phyloP scores from a whole-genome alignment of 1,140 invertebrate species.

The Oryzaephilus surinamensis region DNA sequence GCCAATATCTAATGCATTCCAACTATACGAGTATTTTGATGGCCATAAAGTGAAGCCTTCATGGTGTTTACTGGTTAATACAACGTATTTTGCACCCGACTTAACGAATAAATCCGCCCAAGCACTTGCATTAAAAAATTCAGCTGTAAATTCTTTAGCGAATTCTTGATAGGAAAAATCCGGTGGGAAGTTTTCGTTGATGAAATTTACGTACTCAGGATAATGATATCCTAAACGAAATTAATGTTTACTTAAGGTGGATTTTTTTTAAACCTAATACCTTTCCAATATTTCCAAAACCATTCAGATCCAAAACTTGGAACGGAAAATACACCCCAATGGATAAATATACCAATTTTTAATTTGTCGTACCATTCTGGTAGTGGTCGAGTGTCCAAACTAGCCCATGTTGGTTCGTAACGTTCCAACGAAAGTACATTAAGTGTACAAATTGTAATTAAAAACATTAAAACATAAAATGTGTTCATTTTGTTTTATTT shows the following conservation, averaged over 20 bases:
- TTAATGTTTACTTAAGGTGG: not conserved
- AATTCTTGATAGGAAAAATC: constrained; percentile 80
- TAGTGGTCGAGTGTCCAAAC: constrained; percentile 65
- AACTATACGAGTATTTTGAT: constrained; percentile 74
- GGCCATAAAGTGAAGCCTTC: constrained; percentile 88
- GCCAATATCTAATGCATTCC: constrained; percentile 82
- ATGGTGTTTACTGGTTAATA: constrained; percentile 89
- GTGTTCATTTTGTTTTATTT: too few species aligned
- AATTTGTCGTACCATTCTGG: constrained; percentile 78
- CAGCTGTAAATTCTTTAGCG: constrained; percentile 65
- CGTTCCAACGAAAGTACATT: too few species aligned
- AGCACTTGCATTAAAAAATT: constrained; percentile 67
- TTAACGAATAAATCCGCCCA: constrained; percentile 66
- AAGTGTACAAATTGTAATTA: too few species aligned
- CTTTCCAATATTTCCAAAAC: constrained; percentile 71
- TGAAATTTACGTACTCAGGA: constrained; percentile 42
- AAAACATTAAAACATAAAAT: too few species aligned
- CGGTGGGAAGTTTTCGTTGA: constrained; percentile 68
- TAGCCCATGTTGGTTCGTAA: constrained; percentile 64
- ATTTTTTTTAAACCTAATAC: constrained; percentile 30
- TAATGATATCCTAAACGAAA: not conserved
- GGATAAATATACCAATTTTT: constrained; percentile 86
- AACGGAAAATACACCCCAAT: constrained; percentile 85
- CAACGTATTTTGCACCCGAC: constrained; percentile 73
- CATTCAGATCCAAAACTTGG: constrained; percentile 72